These are phyloP conservation scores for Donacobius atricapilla DNA, from an alignment of 2,113 vertebrate species.

Conservation along the genomic window DNA sequence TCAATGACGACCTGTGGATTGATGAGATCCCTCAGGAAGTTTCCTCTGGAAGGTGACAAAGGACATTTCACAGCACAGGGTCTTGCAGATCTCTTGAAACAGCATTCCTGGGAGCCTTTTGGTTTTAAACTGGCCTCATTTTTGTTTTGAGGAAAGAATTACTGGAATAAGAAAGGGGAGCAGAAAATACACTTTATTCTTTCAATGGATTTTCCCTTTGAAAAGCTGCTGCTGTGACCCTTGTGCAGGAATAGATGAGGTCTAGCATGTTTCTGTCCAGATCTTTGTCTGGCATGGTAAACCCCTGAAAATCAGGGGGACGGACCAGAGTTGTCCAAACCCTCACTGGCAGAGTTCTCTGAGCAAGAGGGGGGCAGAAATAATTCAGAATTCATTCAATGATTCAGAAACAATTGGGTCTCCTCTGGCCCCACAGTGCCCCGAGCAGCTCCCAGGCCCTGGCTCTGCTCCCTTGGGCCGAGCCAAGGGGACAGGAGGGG, in stretches of 20 bases:
- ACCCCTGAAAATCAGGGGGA: neutral
- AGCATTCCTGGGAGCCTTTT: neutral
- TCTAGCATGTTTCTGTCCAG: neutral
- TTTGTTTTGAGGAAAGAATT: neutral
- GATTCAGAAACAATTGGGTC: neutral
- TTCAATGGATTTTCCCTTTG: neutral
- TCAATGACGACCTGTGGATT: neutral
- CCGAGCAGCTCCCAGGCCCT: neutral
- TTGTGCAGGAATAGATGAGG: neutral
- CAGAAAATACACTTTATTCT: neutral
- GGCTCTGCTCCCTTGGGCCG: rapidly evolving
- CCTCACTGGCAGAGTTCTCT: neutral
- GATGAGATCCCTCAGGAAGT: neutral
- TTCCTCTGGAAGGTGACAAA: neutral
- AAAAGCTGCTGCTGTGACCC: neutral
- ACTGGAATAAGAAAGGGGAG: neutral
- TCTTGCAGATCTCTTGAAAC: neutral
- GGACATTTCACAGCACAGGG: neutral
- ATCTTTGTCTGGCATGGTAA: neutral
- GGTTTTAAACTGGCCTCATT: neutral
- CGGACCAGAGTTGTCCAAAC: neutral
- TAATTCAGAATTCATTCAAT: neutral
- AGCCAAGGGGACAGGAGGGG: neutral
- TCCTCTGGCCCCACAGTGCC: neutral
- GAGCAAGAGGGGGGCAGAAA: neutral